phyloP scores from a whole-genome alignment of 1,140 invertebrate species.

The Scaptomyza montana region DNA sequence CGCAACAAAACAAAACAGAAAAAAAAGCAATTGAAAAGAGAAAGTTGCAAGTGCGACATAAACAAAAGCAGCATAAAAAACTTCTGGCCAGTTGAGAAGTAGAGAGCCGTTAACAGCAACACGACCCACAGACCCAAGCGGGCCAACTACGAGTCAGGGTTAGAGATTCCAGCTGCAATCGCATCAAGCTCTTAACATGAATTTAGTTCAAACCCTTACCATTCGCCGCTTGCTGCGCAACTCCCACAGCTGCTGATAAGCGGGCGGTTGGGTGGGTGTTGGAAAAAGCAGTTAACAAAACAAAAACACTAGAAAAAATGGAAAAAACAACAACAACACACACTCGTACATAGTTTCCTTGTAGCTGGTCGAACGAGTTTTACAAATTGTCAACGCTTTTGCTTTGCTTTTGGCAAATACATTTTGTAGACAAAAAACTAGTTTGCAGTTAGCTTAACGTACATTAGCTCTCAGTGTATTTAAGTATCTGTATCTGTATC shows the following conservation, averaged over 20 bases:
- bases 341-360: slow-evolving; percentile 29
- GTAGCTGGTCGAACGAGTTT: slow-evolving; percentile 75
- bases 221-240: background rate
- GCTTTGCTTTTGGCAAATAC: slow-evolving; percentile 74
- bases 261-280: slow-evolving; percentile 14
- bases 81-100: slow-evolving; percentile 74
- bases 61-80: slow-evolving; percentile 43
- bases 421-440: slow-evolving; percentile 74
- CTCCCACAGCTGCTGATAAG: slow-evolving; percentile 40
- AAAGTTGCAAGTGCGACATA: slow-evolving; percentile 64
- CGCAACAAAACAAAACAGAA: slow-evolving; percentile 33
- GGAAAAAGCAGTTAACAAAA: slow-evolving; percentile 10
- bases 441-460: slow-evolving; percentile 54
- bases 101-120: slow-evolving; percentile 58
- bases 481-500: slow-evolving; percentile 22
- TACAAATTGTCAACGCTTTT: slow-evolving; percentile 80
- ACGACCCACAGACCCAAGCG: slow-evolving; percentile 13
- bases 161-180: background rate
- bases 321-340: slow-evolving; percentile 12
- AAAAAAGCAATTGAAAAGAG: slow-evolving; percentile 76
- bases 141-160: background rate
- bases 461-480: slow-evolving; percentile 20
- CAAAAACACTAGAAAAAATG: background rate
- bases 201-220: slow-evolving; percentile 5
- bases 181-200: background rate